A percentile compares a stretch with the other conserved stretches of the same genome.
Evolutionary conservation across 2,888 invertebrate genomes (phyloP).

Genomic region (Orthonevra nobilis): DNA sequence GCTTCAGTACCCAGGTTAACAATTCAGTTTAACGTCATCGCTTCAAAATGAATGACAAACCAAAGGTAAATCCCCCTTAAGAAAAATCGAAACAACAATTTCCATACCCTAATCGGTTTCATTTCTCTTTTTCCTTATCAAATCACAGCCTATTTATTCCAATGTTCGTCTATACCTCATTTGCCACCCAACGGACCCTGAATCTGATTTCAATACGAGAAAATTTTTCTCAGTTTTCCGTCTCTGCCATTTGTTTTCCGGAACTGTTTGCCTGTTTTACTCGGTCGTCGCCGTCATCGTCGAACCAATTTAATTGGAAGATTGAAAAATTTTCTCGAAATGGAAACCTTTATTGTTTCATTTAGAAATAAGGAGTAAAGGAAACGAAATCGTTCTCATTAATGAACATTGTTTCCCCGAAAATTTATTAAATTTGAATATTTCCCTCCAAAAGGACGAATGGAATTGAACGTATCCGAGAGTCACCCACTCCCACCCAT

Average conservation of each 20-base stretch:
- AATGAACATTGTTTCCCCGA: constrained; percentile 1
- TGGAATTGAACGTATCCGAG: too few relatives aligned
- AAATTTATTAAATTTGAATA: constrained; percentile 12
- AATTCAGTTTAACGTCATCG: too few relatives aligned
- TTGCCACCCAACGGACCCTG: neutral
- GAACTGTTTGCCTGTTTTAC: neutral
- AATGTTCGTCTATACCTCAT: neutral
- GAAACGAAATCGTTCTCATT: constrained; percentile 18
- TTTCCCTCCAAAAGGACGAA: neutral
- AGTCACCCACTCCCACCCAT: too few relatives aligned
- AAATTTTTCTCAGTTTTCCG: neutral
- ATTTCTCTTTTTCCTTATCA: neutral
- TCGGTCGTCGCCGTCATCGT: neutral
- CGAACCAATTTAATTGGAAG: neutral
- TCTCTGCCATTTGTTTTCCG: too few relatives aligned
- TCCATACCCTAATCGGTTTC: neutral
- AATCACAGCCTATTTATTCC: neutral
- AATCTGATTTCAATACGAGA: constrained; percentile 2
- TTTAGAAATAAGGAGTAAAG: neutral
- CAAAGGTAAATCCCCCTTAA: too few relatives aligned
- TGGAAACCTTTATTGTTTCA: constrained; percentile 21
- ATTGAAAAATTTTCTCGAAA: constrained; percentile 8
- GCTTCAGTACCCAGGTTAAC: too few relatives aligned
- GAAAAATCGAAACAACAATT: too few relatives aligned
- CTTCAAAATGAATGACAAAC: too few relatives aligned